Base-by-base conservation (phyloP, 2,888 invertebrate genomes). In the Leptarthrus brevirostris region DNA sequence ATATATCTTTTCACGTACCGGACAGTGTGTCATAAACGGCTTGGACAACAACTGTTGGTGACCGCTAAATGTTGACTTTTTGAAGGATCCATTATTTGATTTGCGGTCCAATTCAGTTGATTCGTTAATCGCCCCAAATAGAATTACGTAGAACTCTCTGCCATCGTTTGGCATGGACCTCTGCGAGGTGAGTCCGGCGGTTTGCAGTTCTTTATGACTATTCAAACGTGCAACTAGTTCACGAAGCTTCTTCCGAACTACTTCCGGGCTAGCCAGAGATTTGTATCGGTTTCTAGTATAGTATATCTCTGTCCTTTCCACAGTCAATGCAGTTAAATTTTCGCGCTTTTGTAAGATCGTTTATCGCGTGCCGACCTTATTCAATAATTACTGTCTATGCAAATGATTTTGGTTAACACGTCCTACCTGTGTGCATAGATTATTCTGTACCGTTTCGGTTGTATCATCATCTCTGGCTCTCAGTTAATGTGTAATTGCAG, bases 61-160 rank as follows among this genome's bases (percentile, higher is more conserved):
- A 69, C 69, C 69, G 69, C 69, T 69, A 69, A 69, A 69, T 52
- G 69, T 69, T 52, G 69, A 52, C 54, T 44, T 72, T 72, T 56
- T 72, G 54, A 72, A 72, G 71, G 71, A 72, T 72, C 54, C 56
- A 72, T 72, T 72, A 72, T 72, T 72, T 44, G 71, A 72, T 72
- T 72, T 72, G 71, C 71, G 71, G n/a, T 69, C 52, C 69, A 69
- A 69, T 69, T 49, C 52, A 69, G 69, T 54, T 72, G 71, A 72
- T 72, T 72, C 54, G 71, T 56, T 72, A 72, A 72, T 72, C 54
- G 54, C 54, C 71, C 53, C 56, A 72, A 72, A 72, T 72, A 18
- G 44, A 72, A 72, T 72, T 72, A 72, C 44, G 71, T 72, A 40
- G 53, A 53, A 36, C 1, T 2, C 40, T 3, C 8, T 3, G n/a